Base-by-base conservation (phyloP, 1,140 invertebrate species). In the Drosophila novamexicana region DNA sequence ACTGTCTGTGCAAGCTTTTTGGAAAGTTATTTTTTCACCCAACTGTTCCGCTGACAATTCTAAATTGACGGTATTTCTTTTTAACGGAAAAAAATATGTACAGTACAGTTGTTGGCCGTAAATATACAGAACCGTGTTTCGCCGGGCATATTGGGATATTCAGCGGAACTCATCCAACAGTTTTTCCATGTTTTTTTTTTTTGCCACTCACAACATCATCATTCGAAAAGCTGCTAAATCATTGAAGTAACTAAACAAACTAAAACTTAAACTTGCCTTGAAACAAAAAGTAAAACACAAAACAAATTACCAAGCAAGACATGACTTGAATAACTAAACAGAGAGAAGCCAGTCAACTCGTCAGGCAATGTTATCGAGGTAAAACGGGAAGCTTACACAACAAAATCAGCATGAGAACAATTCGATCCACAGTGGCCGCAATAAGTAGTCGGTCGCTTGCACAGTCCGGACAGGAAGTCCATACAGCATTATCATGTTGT, bases 321-420 rank as follows among this genome's bases (percentile, higher is more conserved):
- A 68, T 73, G 70, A 62, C 64, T 67, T 52, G 70, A 73, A 73
- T 73, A 67, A 59, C 70, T 68, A 62, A 73, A 61, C 49, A 50
- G 56, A 45, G 61, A 52, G 64, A 73, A 73, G 34, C 64, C 58
- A 42, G 47, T 32, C 57, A 56, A 52, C 9, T 61, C 9, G 14
- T 16, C 52, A 54, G 52, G 14, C 14, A 37, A 37, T 54, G 52
- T 5, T 49, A 64, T 64, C 49, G 37, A 64, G 47, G 49, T 61
- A 62, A 52, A 64, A 70, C 67, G 67, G 67, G 67, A 69, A 69
- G 66, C 64, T 49, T 49, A 47, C 14, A 49, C 34, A 45, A 47
- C 44, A 50, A 42, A 34, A 42, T 68, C 65, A 59, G 40, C 22
- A 68, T 37, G 44, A 58, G 44, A 50, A 44, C 63, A 65, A 42